A percentile compares a stretch with the other conserved stretches of the same genome.
These are phyloP conservation scores for Megalops atlanticus DNA, from an alignment of 2,113 vertebrate species.

Conservation along the genomic window DNA sequence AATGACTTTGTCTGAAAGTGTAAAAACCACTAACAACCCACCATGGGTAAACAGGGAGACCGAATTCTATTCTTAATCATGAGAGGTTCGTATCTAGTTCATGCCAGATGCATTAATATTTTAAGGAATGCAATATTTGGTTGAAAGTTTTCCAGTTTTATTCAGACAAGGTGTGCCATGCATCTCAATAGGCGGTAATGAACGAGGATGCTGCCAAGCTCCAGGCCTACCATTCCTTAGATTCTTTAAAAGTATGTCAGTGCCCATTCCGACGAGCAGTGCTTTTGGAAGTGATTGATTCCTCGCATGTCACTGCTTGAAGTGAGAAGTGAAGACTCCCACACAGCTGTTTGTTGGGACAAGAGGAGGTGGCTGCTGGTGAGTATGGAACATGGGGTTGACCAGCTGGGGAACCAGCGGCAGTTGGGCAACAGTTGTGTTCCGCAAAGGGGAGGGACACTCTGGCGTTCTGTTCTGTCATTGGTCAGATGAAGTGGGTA, in stretches of 20 bases:
- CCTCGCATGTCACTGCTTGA: neutral
- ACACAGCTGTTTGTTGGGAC: neutral
- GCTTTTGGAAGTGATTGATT: neutral
- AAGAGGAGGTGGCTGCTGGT: neutral
- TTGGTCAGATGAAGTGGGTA: neutral
- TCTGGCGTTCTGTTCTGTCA: conserved; percentile 25
- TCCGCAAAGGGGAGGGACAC: conserved; percentile 10
- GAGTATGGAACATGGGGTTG: neutral
- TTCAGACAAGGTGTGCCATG: too few species aligned
- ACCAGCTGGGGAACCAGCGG: conserved; percentile 25
- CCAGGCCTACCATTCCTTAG: neutral
- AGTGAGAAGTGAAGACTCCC: conserved; percentile 19
- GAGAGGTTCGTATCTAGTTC: too few species aligned
- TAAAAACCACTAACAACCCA: too few species aligned
- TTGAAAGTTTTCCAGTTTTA: too few species aligned
- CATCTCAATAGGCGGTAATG: too few species aligned
- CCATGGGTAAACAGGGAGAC: too few species aligned
- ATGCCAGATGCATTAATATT: too few species aligned
- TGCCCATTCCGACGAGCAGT: neutral
- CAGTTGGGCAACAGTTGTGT: conserved; percentile 38
- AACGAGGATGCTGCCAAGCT: too few species aligned
- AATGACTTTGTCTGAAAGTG: too few species aligned
- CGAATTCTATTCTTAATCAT: too few species aligned
- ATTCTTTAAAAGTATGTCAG: neutral
- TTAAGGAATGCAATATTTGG: too few species aligned